Evolutionary conservation across 1,140 invertebrate genomes (phyloP), one percentile per base, ranked within the genome.

Genomic region (Coptotermes formosanus): DNA sequence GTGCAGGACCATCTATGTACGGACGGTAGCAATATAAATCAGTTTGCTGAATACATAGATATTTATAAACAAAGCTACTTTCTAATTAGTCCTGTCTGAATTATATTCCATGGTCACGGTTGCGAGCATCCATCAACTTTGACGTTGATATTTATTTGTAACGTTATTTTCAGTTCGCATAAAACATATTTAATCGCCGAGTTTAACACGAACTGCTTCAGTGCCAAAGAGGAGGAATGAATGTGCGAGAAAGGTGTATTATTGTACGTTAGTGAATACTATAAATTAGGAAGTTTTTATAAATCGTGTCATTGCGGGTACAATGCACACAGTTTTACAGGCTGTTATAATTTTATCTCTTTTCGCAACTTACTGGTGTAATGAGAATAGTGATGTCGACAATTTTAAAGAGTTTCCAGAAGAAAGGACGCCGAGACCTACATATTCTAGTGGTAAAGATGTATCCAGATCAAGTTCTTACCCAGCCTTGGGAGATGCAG

Each of bases 341-440:
- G 64, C 82, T 86, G 25, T 83, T 25, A 64, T 86, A 64, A 86
- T 86, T 83, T 75, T 86, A 45, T 86, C 52, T 44, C 52, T 86
- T 84, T 25, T 86, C 43, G 43, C 21, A 69, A 75, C 52, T 69
- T 84, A 82, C 25, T 59, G 82, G 86, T 86, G 86, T 48, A 55
- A 69, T 86, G 52, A 52, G 12, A 82, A 81, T 19, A 86, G 86
- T 86, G 86, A 84, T 25, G 44, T 30, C 6, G 86, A 84, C n/a
- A 83, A 83, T 38, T 32, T 59, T 64, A 82, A 45, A 23, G 82
- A 86, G 83, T 43, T 83, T 52, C 82, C 32, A 48, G 82, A 83
- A 52, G 86, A 84, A 48, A 82, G 30, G 4, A 44, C 59, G 30
- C 25, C n/a, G 12, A 59, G 23, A 32, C n/a, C 82, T 30, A 59